Percentiles rank a stretch among this genome's conserved stretches.
phyloP scores from a whole-genome alignment of 2,888 invertebrate genomes.

The Capitulum mitella region DNA sequence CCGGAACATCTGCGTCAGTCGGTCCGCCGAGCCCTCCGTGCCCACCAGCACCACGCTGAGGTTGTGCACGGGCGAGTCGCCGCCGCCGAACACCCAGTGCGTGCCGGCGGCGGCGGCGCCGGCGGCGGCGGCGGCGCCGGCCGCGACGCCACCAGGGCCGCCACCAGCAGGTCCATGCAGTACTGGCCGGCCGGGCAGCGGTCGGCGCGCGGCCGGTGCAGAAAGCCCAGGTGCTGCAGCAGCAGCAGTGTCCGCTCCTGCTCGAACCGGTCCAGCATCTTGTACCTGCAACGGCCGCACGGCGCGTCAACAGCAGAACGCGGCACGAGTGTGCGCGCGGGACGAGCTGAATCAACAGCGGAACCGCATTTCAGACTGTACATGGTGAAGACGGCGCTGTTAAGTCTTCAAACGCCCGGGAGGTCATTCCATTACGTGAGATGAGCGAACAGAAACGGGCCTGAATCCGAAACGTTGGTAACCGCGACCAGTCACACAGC shows the following conservation, averaged over 20 bases:
- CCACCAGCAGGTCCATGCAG: conserved; percentile 69
- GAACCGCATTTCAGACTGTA: too few species aligned
- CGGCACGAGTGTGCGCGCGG: too few species aligned
- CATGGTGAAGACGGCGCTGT: too few species aligned
- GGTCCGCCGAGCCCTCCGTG: conserved; percentile 74
- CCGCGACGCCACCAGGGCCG: conserved; percentile 60
- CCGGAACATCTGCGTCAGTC: conserved; percentile 75
- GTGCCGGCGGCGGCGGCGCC: conserved; percentile 44
- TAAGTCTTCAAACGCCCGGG: too few species aligned
- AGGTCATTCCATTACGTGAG: too few species aligned
- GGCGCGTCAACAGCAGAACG: too few species aligned
- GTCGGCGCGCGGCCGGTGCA: conserved; percentile 88
- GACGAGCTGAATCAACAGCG: too few species aligned
- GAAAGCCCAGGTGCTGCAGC: conserved; percentile 89
- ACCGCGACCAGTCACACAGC: too few species aligned
- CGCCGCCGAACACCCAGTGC: conserved; percentile 46
- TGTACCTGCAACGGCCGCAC: conserved; percentile 61
- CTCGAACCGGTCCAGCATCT: conserved; percentile 84
- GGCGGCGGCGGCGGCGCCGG: neutral
- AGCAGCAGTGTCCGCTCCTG: conserved; percentile 90
- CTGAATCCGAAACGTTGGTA: too few species aligned
- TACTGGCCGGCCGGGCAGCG: conserved; percentile 85
- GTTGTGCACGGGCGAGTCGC: conserved; percentile 58
- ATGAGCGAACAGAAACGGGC: too few species aligned
- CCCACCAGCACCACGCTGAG: conserved; percentile 84